Percentiles rank a stretch among this genome's conserved stretches.
These are phyloP conservation scores for Aleiodes alternator DNA, from an alignment of 2,888 invertebrate genomes.

Conservation along the genomic window DNA sequence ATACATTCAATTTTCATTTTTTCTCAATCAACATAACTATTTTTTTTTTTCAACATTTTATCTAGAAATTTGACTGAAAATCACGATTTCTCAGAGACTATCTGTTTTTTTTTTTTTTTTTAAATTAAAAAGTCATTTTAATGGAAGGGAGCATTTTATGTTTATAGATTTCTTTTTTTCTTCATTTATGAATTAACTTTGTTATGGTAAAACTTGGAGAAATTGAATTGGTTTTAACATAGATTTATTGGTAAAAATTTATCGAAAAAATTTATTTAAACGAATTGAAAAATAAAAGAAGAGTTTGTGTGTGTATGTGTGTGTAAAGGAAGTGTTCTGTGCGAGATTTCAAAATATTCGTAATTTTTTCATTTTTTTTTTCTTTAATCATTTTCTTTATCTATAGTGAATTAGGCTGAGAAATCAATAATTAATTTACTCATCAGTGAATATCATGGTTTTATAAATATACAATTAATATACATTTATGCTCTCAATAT, in stretches of 20 bases:
- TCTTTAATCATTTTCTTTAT: background rate
- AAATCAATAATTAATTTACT: constrained; percentile 39
- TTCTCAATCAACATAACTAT: constrained; percentile 17
- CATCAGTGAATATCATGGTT: constrained; percentile 40
- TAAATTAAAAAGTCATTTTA: background rate
- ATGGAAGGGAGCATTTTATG: constrained; percentile 27
- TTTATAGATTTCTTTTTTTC: constrained; percentile 12
- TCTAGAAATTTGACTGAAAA: constrained; percentile 40
- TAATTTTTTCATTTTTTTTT: constrained; percentile 27
- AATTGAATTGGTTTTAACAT: constrained; percentile 14
- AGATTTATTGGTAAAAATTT: too few relatives aligned
- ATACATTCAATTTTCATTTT: constrained; percentile 23
- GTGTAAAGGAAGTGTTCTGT: constrained; percentile 28
- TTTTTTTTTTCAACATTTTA: constrained; percentile 27
- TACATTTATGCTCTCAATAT: constrained; percentile 71
- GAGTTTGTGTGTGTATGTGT: background rate
- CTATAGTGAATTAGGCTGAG: constrained; percentile 32
- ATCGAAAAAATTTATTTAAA: constrained; percentile 13
- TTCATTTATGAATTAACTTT: constrained; percentile 4
- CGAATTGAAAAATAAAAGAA: background rate
- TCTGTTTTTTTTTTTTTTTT: constrained; percentile 11
- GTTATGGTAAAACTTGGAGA: constrained; percentile 42
- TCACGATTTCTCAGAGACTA: constrained; percentile 44
- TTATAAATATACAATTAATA: constrained; percentile 71
- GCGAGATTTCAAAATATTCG: constrained; percentile 30